Conservation (phyloP, 2,113 vertebrate species). For the Bothrops jararaca region DNA sequence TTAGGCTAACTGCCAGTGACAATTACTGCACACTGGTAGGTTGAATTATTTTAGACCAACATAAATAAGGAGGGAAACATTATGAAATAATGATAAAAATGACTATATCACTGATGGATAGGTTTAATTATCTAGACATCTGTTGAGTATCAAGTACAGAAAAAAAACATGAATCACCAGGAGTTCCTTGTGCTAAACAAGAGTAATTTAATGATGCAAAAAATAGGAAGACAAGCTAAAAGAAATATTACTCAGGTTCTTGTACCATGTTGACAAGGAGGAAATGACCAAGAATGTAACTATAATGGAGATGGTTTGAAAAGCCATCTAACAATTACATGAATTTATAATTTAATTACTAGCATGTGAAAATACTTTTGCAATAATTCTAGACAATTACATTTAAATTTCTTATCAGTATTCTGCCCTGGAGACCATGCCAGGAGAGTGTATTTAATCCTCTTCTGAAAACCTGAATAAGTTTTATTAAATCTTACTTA, state of each 20-base stretch:
- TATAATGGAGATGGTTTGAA: background rate
- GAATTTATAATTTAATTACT: background rate
- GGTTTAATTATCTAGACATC: slow-evolving; percentile 44
- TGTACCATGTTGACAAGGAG: background rate
- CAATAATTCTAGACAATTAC: background rate
- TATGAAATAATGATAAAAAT: slow-evolving; percentile 30
- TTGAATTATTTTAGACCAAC: background rate
- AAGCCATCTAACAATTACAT: slow-evolving; percentile 1
- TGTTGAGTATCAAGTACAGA: slow-evolving; percentile 39
- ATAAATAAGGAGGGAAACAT: background rate
- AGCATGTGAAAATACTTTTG: background rate
- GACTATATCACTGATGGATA: slow-evolving; percentile 4
- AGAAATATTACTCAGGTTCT: slow-evolving; percentile 17
- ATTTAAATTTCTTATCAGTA: background rate
- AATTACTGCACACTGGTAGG: background rate
- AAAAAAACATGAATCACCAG: slow-evolving; percentile 31
- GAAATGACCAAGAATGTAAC: background rate
- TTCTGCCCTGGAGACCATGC: background rate
- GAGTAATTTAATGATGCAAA: slow-evolving; percentile 19
- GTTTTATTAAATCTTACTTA: background rate
- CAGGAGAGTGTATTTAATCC: background rate
- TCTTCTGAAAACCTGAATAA: background rate
- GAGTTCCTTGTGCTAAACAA: slow-evolving; percentile 9
- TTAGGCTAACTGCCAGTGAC: background rate
- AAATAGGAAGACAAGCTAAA: slow-evolving; percentile 18